phyloP scores from a whole-genome alignment of 2,797 vertebrate genomes.

The Enteromius paludinosus region DNA sequence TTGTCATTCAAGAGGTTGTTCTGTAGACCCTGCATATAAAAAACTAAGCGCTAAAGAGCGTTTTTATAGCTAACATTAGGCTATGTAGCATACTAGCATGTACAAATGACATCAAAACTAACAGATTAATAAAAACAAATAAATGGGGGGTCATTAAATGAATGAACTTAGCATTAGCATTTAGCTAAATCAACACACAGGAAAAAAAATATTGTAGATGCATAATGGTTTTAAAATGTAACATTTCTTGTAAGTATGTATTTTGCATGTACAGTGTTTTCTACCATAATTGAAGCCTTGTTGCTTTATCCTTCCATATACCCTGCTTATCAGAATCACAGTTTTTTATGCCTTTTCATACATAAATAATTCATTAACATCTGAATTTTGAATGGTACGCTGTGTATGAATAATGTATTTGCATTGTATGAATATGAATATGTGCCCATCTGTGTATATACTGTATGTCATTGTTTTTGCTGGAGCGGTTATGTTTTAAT shows the following conservation, averaged over 20 bases:
- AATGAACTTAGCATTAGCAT: not conserved
- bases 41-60: not conserved
- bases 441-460: slow-evolving; percentile 31
- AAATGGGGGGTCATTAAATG: not conserved
- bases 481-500: slow-evolving; percentile 19
- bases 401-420: slow-evolving; percentile 27
- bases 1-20: not conserved
- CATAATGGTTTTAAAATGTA: not conserved
- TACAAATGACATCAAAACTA: not conserved
- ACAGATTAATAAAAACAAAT: not conserved
- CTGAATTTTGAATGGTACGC: slow-evolving; percentile 15
- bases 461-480: slow-evolving; percentile 28
- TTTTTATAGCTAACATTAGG: not conserved
- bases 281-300: not conserved
- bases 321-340: not conserved
- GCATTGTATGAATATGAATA: slow-evolving; percentile 20
- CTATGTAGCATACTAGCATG: not conserved
- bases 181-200: not conserved
- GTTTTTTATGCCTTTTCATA: not conserved
- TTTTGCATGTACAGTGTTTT: not conserved
- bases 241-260: not conserved
- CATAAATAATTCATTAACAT: slow-evolving; percentile 36
- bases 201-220: not conserved
- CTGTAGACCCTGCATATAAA: not conserved
- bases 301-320: not conserved